These are phyloP conservation scores for Erethizon dorsatum DNA, from an alignment of 2,797 vertebrate genomes.

Conservation along the genomic window DNA sequence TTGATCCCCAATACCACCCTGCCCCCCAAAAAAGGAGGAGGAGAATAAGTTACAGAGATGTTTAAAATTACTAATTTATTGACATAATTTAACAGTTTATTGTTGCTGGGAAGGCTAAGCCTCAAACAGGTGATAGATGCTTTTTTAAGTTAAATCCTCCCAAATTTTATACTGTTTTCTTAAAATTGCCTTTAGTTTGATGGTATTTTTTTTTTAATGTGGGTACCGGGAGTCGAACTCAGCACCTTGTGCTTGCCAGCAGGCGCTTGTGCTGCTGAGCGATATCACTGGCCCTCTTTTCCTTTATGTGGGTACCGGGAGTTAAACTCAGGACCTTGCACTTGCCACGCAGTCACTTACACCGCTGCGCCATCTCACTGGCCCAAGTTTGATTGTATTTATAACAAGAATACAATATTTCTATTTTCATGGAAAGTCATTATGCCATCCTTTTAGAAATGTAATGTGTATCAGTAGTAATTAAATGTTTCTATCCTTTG, in stretches of 20 bases:
- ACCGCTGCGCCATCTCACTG: no score
- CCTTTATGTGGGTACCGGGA: no score
- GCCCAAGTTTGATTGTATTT: not conserved
- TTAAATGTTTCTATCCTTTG: slow-evolving; percentile 50
- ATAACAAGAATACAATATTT: slow-evolving; percentile 36
- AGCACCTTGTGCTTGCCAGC: no score
- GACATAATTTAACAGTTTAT: slow-evolving; percentile 57
- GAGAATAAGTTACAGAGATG: not conserved
- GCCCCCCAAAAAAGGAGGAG: not conserved
- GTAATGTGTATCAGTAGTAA: not conserved
- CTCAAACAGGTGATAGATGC: not conserved
- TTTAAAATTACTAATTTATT: slow-evolving; percentile 16
- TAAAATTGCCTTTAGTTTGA: slow-evolving; percentile 61
- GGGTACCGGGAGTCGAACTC: no score
- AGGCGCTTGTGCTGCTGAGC: no score
- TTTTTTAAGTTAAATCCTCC: slow-evolving; percentile 54
- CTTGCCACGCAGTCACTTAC: no score
- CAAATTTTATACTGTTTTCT: slow-evolving; percentile 26
- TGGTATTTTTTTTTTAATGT: not conserved
- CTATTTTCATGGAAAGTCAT: slow-evolving; percentile 5
- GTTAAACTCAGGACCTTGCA: no score
- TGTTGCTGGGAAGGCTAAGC: slow-evolving; percentile 16
- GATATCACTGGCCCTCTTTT: no score
- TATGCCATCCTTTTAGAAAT: slow-evolving; percentile 53
- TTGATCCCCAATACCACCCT: not conserved